Evolutionary conservation across 2,888 invertebrate genomes (phyloP), one percentile per base, ranked within the genome.

Genomic region (Mactromeris polynyma): DNA sequence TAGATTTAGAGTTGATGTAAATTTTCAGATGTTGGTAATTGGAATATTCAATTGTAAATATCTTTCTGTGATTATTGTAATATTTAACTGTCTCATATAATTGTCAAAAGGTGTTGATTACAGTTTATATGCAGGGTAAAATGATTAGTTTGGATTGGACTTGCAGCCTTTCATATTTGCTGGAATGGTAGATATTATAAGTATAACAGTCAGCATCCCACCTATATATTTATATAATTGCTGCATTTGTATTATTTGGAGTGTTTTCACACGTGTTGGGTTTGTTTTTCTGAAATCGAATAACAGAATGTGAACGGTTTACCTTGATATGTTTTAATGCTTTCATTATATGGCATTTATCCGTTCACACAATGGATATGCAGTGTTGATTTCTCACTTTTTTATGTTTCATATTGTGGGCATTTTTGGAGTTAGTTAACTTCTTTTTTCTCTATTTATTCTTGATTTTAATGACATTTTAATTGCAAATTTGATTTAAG

Each of bases 21-120:
- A 46, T 64, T n/a, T 64, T 9, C 58, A n/a, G 26, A 64, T 64
- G 58, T 9, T 26, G 58, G 58, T 64, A 26, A 64, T 26, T 17
- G 73, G 73, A 36, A 36, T 58, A 58, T 58, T n/a, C n/a, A 58
- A 58, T 33, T 73, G 73, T 73, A 73, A 33, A 73, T 73, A 73
- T 33, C 19, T 73, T 73, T 73, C 73, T 73, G 73, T 73, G 73
- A 73, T 73, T 73, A 73, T 36, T 73, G 73, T 73, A 33, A 11
- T 73, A 21, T 33, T 69, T 36, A 73, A 36, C 73, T 73, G 73
- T 73, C 73, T 73, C 73, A 73, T 64, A 26, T 17, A 36, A 73
- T 36, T 36, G 73, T 36, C 73, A 36, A 36, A 33, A 73, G n/a
- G 36, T 26, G 17, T 36, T 33, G 17, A 73, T 33, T 73, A 73